Conservation (phyloP, 1,140 invertebrate genomes). For the Glomeris maerens region DNA sequence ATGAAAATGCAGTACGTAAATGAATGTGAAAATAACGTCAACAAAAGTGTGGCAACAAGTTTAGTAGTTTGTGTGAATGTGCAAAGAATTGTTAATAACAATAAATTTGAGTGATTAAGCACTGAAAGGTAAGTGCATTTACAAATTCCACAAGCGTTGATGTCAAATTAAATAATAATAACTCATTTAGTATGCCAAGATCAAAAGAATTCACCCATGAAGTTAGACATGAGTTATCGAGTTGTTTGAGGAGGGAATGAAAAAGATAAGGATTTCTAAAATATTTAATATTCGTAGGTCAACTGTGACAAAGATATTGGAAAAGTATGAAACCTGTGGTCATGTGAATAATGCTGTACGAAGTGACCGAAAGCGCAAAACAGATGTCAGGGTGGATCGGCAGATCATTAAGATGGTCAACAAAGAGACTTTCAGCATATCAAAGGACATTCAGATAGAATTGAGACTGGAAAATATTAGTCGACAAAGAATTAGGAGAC, state of each 20-base stretch:
- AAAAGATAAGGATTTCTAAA: conserved; percentile 1
- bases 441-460: background rate
- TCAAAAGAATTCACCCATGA: too few relatives aligned
- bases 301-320: too few relatives aligned
- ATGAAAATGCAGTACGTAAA: background rate
- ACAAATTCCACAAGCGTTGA: background rate
- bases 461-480: background rate
- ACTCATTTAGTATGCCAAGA: too few relatives aligned
- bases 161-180: too few relatives aligned
- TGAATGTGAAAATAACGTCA: background rate
- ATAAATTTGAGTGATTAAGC: background rate
- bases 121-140: background rate
- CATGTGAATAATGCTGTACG: background rate
- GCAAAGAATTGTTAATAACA: background rate
- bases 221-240: background rate
- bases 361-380: background rate
- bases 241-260: conserved; percentile 1
- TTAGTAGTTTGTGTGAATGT: too few relatives aligned
- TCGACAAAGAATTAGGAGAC: background rate
- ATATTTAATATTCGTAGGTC: background rate
- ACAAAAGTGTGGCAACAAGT: background rate
- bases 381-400: background rate
- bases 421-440: background rate
- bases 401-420: background rate
- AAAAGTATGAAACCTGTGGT: background rate